Base-by-base conservation (phyloP, 64 coral and sea anemone genomes). In the Astreopora myriophthalma region DNA sequence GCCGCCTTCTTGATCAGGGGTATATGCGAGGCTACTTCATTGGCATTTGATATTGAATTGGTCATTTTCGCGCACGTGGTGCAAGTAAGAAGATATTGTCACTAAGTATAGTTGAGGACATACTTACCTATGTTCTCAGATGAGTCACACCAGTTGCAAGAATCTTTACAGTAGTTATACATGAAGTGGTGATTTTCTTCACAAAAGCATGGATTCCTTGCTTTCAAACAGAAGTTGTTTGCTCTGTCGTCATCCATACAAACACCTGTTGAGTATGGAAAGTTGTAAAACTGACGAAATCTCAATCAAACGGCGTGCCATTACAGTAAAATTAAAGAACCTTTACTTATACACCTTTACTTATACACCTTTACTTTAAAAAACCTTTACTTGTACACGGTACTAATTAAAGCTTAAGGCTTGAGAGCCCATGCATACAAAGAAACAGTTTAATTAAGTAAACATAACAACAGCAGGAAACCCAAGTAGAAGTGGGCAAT, bases 111-210 rank as follows among this genome's bases (percentile, higher is more conserved):
- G 29, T 7, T 34, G 34, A 0, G 14, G 25, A 32, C 14, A 1
- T 37, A 14, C 94, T 80, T 73, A 96, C 95, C 95, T 44, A 79
- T 17, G 37, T 27, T 93, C 64, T 73, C 86, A 11, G 73, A 57
- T 19, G 86, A 51, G 22, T 75, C 69, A 70, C 95, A 96, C 95
- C 95, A 96, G 17, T 74, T 84, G 22, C 95, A 96, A 14, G 95
- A 96, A 48, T 92, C 85, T 81, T 96, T 96, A 86, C 95, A 96
- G 72, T 96, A 96, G 91, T 96, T 96, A 48, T 90, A 96, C 95
- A 96, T 96, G 24, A 96, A 96, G 37, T 96, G 95, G 66, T 93
- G 91, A 32, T 96, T 96, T 72, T 96, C 95, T 75, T 96, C 95
- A 48, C 95, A 96, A 73, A 93, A 96, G 57, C 95, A 96, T 16